These are phyloP conservation scores for Neodon shergylaensis DNA, from an alignment of 2,113 vertebrate genomes.

Conservation along the genomic window DNA sequence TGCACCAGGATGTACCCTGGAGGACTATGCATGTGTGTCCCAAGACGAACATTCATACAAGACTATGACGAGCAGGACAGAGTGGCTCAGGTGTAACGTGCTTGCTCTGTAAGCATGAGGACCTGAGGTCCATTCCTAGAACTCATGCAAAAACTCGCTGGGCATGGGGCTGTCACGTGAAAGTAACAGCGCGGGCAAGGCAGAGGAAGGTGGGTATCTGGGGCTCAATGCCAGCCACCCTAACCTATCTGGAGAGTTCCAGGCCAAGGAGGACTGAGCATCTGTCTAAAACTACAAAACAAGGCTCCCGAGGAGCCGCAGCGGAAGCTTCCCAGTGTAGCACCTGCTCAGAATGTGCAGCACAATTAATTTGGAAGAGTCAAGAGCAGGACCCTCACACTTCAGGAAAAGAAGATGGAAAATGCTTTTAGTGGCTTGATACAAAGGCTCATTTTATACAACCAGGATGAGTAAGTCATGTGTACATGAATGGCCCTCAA, in stretches of 20 bases:
- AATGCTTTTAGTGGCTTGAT: background rate
- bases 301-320: background rate
- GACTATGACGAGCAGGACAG: background rate
- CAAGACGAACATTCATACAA: background rate
- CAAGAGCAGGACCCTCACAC: background rate
- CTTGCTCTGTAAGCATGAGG: background rate
- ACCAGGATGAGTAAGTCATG: background rate
- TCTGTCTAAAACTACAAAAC: background rate
- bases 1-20: background rate
- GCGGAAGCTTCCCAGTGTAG: background rate
- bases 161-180: too few relatives aligned
- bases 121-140: too few relatives aligned
- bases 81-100: background rate
- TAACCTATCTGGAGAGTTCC: background rate
- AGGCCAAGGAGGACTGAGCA: background rate
- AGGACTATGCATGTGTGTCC: background rate
- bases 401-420: constrained; percentile 34
- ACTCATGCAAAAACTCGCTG: background rate
- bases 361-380: background rate
- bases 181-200: too few relatives aligned
- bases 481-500: background rate
- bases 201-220: background rate
- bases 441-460: background rate
- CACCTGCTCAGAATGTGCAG: background rate
- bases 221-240: background rate